A percentile compares a stretch with the other conserved stretches of the same genome.
These are phyloP conservation scores for Bilobella aurantiaca DNA, from an alignment of 1,140 invertebrate species.

Conservation along the genomic window DNA sequence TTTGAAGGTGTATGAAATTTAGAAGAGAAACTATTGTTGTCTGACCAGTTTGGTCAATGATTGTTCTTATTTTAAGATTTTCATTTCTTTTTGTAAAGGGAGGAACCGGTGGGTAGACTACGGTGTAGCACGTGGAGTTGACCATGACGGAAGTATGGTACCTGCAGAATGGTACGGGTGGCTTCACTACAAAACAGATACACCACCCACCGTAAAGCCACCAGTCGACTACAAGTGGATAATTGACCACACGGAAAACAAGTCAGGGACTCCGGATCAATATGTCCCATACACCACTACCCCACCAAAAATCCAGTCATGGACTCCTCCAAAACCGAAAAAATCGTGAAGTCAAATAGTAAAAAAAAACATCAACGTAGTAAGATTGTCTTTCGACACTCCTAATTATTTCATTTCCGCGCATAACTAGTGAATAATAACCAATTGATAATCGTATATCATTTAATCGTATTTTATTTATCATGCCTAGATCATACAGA, in stretches of 20 bases:
- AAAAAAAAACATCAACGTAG: neutral
- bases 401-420: too few species aligned
- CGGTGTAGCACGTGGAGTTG: constrained; percentile 56
- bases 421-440: too few species aligned
- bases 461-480: too few species aligned
- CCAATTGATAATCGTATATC: too few species aligned
- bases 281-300: constrained; percentile 87
- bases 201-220: constrained; percentile 49
- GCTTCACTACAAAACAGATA: constrained; percentile 74
- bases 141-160: constrained; percentile 90
- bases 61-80: neutral
- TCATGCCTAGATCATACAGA: too few species aligned
- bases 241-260: constrained; percentile 67
- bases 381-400: too few species aligned
- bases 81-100: constrained; percentile 41
- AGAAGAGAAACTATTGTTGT: too few species aligned
- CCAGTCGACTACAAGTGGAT: constrained; percentile 56
- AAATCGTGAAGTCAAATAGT: neutral
- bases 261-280: constrained; percentile 57
- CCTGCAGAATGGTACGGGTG: constrained; percentile 84
- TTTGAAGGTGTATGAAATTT: too few species aligned
- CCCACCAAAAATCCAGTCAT: constrained; percentile 68
- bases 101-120: constrained; percentile 92
- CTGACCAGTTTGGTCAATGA: too few species aligned
- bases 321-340: constrained; percentile 53